phyloP scores from a whole-genome alignment of 2,113 vertebrate species.

The human region DNA sequence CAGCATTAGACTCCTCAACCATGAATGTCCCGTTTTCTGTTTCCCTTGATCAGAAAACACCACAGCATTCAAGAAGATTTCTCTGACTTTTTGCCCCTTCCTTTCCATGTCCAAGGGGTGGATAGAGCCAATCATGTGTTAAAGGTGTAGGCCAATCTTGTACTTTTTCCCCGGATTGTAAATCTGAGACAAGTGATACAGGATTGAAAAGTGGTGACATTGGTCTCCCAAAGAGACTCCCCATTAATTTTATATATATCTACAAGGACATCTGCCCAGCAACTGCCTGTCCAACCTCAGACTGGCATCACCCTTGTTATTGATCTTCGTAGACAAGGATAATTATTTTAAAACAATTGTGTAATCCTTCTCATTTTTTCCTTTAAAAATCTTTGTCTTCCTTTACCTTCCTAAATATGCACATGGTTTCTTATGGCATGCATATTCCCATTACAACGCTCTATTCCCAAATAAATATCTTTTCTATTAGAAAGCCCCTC shows the following conservation, averaged over 20 bases:
- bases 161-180: not conserved
- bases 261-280: not conserved
- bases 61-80: not conserved
- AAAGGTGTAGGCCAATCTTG: not conserved
- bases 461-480: not conserved
- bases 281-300: not conserved
- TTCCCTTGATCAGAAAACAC: not conserved
- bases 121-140: not conserved
- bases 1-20: not conserved
- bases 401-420: not conserved
- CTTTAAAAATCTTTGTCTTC: not conserved
- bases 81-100: not conserved
- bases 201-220: not conserved
- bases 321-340: not conserved
- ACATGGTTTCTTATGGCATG: not conserved
- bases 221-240: not conserved
- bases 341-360: not conserved
- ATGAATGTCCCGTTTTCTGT: not conserved
- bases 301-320: not conserved
- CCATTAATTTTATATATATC: not conserved
- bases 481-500: not conserved
- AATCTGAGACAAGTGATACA: not conserved
- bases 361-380: not conserved
- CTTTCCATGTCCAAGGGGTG: not conserved
- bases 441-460: not conserved